These are phyloP conservation scores for Noctua janthe DNA, from an alignment of 2,888 invertebrate species.

Conservation along the genomic window DNA sequence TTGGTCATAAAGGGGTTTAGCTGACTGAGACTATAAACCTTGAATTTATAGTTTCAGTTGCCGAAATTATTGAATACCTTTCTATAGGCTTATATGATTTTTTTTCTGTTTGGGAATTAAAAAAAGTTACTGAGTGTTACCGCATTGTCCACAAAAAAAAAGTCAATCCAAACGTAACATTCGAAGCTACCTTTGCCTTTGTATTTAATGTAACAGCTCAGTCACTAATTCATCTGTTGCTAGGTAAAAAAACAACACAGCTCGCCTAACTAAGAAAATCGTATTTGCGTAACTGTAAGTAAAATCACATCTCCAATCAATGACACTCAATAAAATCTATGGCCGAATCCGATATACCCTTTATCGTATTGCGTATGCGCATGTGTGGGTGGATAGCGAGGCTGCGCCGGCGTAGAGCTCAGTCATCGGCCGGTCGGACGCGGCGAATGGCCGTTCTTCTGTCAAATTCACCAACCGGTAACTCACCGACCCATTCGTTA, in stretches of 20 bases:
- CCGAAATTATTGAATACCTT: neutral
- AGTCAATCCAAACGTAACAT: neutral
- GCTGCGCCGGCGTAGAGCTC: constrained; percentile 75
- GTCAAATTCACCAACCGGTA: constrained; percentile 64
- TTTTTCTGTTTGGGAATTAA: neutral
- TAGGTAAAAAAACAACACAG: neutral
- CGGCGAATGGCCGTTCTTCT: constrained; percentile 78
- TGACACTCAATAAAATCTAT: constrained; percentile 74
- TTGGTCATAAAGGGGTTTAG: neutral
- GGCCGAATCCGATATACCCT: constrained; percentile 73
- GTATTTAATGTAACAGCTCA: neutral
- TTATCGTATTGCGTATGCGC: constrained; percentile 72
- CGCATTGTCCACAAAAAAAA: neutral
- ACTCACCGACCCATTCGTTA: constrained; percentile 43
- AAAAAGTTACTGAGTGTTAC: neutral
- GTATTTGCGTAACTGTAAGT: constrained; percentile 37
- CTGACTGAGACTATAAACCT: neutral
- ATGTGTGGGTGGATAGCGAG: constrained; percentile 73
- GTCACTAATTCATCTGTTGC: neutral
- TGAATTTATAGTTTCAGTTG: neutral
- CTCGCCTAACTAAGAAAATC: constrained; percentile 13
- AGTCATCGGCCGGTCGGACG: constrained; percentile 84
- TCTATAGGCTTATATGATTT: neutral
- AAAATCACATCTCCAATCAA: constrained; percentile 72
- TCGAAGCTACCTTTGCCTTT: neutral